Evolutionary conservation across 2,888 invertebrate species (phyloP), one percentile per base, ranked within the genome.

Genomic region (Coelinius sp.): DNA sequence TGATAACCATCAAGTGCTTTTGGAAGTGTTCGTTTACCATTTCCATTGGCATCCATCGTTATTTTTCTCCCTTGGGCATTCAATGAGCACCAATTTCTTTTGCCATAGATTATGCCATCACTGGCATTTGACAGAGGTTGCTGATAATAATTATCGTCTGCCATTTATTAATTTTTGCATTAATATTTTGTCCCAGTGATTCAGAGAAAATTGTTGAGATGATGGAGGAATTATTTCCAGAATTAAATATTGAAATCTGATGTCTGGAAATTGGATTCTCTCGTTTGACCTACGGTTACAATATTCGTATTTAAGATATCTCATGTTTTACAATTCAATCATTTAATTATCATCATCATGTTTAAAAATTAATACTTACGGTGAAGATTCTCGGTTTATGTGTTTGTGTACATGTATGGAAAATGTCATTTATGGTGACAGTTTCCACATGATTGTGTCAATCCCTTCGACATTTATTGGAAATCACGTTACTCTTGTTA

Each of bases 1-100:
- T 92, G 90, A 78, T 91, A 89, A 73, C 90, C 86, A 85, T 93
- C 92, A 75, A 91, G 89, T 79, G 92, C 87, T 85, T 91, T 92
- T 65, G 89, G 89, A 82, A 91, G 89, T 77, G 90, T 90, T 38
- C 91, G 90, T 85, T 92, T 92, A 75, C 92, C 92, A 87, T 90
- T 90, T 4, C 46, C 46, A 49, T 49, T 49, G 20, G 46, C 20
- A 49, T 49, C 46, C 46, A 14, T 49, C 17, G 17, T 4, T 1
- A 2, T 8, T 8, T 17, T 6, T 49, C 46, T 14, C 17, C n/a
- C n/a, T 1, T 46, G 3, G 1, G 5, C 7, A n/a, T 4, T 46
- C 44, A 17, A 3, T 38, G 8, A 46, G 17, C 14, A 1, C 7
- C 44, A 46, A n/a, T 4, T 5, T n/a, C 5, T 2, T 17, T 20